A percentile compares a stretch with the other conserved stretches of the same genome.
Conservation (phyloP, 2,113 vertebrate genomes). For the Mustela nigripes region DNA sequence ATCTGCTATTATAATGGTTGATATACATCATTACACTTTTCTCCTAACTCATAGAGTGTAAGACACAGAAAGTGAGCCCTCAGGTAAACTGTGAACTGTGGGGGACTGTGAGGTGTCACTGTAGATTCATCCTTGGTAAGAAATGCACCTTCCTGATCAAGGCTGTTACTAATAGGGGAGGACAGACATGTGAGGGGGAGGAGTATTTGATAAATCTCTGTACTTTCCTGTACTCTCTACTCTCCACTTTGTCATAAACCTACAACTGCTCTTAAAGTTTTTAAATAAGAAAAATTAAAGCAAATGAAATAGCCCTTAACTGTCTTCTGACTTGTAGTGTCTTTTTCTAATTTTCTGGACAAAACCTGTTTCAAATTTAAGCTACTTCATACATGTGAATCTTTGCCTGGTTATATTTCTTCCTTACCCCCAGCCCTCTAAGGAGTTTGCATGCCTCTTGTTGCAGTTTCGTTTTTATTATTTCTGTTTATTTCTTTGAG, state of each 20-base stretch:
- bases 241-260: not conserved
- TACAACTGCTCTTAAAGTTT: not conserved
- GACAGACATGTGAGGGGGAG: fast-evolving
- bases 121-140: not conserved
- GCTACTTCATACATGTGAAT: not conserved
- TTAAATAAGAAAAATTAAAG: constrained; percentile 8
- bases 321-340: not conserved
- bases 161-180: too few relatives aligned
- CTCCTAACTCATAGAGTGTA: not conserved
- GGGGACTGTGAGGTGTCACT: not conserved
- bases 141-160: not conserved
- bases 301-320: not conserved
- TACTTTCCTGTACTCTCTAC: not conserved
- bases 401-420: not conserved
- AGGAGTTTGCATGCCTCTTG: not conserved
- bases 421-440: not conserved
- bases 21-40: not conserved
- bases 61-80: too few relatives aligned
- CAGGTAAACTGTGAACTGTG: not conserved
- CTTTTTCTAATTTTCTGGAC: not conserved
- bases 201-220: not conserved
- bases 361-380: not conserved
- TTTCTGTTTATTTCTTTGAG: not conserved
- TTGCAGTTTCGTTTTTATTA: not conserved
- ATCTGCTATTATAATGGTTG: not conserved